Percentiles rank a stretch among this genome's conserved stretches.
Evolutionary conservation across 2,888 invertebrate genomes (phyloP).

Genomic region (Quadriops clusia): DNA sequence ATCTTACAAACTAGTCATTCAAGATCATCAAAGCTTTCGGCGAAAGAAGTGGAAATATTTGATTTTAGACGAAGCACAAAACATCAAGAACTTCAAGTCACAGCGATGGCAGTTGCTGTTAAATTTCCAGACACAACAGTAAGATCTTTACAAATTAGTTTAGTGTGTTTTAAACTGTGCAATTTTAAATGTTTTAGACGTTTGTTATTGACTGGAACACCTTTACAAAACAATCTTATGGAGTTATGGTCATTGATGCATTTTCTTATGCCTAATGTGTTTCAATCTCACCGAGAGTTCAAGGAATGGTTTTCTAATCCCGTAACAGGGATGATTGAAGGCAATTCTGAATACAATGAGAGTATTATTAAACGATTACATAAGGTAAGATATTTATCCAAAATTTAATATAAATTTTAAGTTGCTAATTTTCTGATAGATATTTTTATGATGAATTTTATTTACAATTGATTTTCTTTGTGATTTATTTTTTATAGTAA

Average conservation of each 20-base stretch:
- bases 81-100: conserved; percentile 98
- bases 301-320: conserved; percentile 99
- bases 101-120: conserved; percentile 95
- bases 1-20: conserved; percentile 94
- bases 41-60: conserved; percentile 97
- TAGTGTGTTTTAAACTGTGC: conserved; percentile 12
- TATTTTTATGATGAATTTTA: too few relatives aligned
- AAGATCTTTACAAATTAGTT: too few relatives aligned
- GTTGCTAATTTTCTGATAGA: too few relatives aligned
- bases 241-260: conserved; percentile 98
- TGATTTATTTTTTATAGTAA: too few relatives aligned
- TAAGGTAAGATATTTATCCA: conserved; percentile 49
- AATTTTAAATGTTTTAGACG: conserved; percentile 46
- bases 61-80: conserved; percentile 96
- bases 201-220: conserved; percentile 85
- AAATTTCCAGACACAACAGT: conserved; percentile 88
- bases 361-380: conserved; percentile 78
- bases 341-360: conserved; percentile 83
- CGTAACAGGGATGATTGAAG: conserved; percentile 91
- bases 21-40: conserved; percentile 95
- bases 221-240: conserved; percentile 91
- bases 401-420: too few relatives aligned
- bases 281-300: conserved; percentile 91
- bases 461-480: not conserved
- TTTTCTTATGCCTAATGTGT: conserved; percentile 94